A percentile compares a stretch with the other conserved stretches of the same genome.
Conservation (phyloP, 2,113 vertebrate genomes). For the Leucopsar rothschildi region DNA sequence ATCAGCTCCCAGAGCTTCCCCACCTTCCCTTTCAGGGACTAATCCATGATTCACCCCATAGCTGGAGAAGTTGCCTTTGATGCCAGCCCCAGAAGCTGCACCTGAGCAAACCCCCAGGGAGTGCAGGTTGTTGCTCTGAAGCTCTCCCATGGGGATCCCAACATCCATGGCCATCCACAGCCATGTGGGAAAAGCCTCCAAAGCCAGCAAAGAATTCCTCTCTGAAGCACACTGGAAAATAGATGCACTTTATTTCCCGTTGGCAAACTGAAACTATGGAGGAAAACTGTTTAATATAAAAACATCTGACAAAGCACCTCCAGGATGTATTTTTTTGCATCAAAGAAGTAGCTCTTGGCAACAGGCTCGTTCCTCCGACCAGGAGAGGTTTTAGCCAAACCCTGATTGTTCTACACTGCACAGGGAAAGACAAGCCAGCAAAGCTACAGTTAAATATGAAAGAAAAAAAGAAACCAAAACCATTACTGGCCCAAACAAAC, state of each 20-base stretch:
- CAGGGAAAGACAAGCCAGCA: not conserved
- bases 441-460: not conserved
- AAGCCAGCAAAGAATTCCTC: constrained; percentile 41
- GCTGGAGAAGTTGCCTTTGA: not conserved
- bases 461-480: constrained; percentile 45
- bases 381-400: constrained; percentile 18
- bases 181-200: not conserved
- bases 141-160: not conserved
- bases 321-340: constrained; percentile 73
- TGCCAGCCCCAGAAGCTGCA: not conserved
- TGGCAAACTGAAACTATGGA: constrained; percentile 41
- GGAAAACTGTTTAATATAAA: constrained; percentile 73
- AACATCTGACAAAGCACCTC: constrained; percentile 76
- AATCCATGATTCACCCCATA: not conserved
- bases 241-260: constrained; percentile 51
- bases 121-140: not conserved
- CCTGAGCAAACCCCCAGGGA: not conserved
- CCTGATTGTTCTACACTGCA: constrained; percentile 34
- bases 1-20: not conserved
- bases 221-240: constrained; percentile 51
- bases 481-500: constrained; percentile 27
- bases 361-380: not conserved
- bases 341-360: constrained; percentile 74
- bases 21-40: not conserved
- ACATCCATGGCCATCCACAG: not conserved